Conservation (phyloP, 2,888 invertebrate species). For the Auanema sp. region DNA sequence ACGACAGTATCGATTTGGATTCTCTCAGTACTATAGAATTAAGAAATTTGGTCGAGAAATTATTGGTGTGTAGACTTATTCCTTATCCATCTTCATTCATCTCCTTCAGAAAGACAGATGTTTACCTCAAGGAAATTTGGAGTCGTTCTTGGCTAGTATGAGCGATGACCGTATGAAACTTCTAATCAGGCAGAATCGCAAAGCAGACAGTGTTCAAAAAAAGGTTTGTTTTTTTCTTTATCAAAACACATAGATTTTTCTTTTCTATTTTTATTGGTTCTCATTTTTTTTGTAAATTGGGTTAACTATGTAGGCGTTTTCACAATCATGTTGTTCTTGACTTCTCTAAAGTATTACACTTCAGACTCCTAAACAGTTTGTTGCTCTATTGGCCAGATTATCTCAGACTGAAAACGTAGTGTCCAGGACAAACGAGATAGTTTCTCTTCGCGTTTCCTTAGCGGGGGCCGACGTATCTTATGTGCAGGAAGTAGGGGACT, state of each 20-base stretch:
- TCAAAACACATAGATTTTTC: no score
- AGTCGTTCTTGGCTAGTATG: not conserved
- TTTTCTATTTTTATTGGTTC: no score
- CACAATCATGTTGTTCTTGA: not conserved
- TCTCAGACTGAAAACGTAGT: not conserved
- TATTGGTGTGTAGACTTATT: conserved; percentile 1
- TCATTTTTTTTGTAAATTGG: not conserved
- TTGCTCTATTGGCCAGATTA: conserved; percentile 8
- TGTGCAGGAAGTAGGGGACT: conserved; percentile 7
- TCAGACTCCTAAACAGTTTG: conserved; percentile 17
- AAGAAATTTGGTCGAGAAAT: not conserved
- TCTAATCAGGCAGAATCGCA: not conserved
- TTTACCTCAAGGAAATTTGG: not conserved
- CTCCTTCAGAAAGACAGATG: conserved; percentile 1
- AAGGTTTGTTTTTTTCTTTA: not conserved
- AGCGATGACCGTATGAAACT: not conserved
- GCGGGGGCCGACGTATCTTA: conserved; percentile 5
- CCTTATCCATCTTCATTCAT: not conserved
- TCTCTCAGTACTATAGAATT: conserved; percentile 5
- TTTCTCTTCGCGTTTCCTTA: not conserved
- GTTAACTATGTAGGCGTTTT: not conserved
- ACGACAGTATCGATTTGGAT: conserved; percentile 8
- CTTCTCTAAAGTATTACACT: conserved; percentile 1
- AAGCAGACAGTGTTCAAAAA: not conserved
- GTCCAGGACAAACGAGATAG: not conserved